Evolutionary conservation across 2,113 vertebrate genomes (phyloP).

Genomic region (Pelecanoides urinatrix): DNA sequence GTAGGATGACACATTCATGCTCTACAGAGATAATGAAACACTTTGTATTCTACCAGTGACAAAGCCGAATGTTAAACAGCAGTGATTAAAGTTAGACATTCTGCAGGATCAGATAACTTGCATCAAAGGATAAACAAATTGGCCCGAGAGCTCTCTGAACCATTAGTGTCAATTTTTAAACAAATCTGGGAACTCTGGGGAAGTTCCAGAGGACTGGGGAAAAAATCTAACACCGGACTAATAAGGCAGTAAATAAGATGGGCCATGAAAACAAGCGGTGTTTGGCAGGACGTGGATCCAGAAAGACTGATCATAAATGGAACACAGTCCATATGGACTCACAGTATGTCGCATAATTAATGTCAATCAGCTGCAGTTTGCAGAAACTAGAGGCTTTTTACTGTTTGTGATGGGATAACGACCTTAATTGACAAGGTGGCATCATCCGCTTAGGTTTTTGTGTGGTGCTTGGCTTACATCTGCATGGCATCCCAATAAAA

Average conservation of each 20-base stretch:
- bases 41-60: neutral
- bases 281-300: neutral
- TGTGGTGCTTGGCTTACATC: neutral
- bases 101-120: slow-evolving; percentile 60
- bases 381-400: neutral
- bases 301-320: neutral
- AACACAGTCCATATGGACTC: neutral
- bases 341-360: neutral
- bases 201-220: slow-evolving; percentile 16
- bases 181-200: slow-evolving; percentile 44
- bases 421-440: neutral
- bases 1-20: slow-evolving; percentile 10
- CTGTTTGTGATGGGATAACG: neutral
- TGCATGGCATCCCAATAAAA: neutral
- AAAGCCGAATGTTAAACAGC: neutral
- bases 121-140: slow-evolving; percentile 62
- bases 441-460: neutral
- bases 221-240: neutral
- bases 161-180: slow-evolving; percentile 42
- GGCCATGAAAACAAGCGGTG: neutral
- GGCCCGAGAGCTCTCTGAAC: slow-evolving; percentile 17
- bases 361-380: neutral
- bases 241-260: slow-evolving; percentile 24
- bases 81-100: slow-evolving; percentile 52
- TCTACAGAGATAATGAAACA: slow-evolving; percentile 25